phyloP scores from a whole-genome alignment of 2,113 vertebrate species.

The Dolichallabes microphthalmus region DNA sequence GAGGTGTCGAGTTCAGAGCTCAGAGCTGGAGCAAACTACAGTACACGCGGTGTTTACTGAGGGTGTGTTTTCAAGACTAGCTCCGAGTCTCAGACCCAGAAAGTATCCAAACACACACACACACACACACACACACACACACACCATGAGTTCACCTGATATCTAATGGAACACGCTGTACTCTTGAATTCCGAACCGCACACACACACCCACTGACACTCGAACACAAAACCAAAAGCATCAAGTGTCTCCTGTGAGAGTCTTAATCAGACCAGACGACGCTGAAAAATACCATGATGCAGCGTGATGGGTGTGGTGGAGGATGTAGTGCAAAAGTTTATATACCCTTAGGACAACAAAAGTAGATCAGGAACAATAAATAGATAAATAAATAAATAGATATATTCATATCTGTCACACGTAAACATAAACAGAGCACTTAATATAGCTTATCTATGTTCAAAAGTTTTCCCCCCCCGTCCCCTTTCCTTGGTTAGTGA shows the following conservation, averaged over 20 bases:
- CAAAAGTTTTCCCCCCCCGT: background rate
- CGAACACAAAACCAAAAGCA: constrained; percentile 20
- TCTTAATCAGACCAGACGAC: background rate
- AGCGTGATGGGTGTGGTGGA: background rate
- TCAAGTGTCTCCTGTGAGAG: background rate
- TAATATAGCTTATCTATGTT: background rate
- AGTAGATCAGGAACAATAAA: background rate
- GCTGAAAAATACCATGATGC: background rate
- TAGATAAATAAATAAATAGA: too few relatives aligned
- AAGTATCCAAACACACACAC: background rate
- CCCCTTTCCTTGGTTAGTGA: background rate
- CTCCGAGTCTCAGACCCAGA: background rate
- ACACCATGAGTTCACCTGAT: constrained; percentile 1
- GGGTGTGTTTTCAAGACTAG: background rate
- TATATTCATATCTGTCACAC: too few relatives aligned
- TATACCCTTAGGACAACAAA: background rate
- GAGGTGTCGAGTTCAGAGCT: background rate
- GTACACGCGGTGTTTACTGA: background rate
- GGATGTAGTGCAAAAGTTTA: background rate
- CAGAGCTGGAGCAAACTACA: background rate
- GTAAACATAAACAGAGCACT: background rate
- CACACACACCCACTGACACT: background rate
- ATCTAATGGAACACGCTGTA: constrained; percentile 12
- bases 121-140: background rate
- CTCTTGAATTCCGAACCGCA: background rate